Base-by-base conservation (phyloP, 2,888 invertebrate species). In the Bellardia pandia region DNA sequence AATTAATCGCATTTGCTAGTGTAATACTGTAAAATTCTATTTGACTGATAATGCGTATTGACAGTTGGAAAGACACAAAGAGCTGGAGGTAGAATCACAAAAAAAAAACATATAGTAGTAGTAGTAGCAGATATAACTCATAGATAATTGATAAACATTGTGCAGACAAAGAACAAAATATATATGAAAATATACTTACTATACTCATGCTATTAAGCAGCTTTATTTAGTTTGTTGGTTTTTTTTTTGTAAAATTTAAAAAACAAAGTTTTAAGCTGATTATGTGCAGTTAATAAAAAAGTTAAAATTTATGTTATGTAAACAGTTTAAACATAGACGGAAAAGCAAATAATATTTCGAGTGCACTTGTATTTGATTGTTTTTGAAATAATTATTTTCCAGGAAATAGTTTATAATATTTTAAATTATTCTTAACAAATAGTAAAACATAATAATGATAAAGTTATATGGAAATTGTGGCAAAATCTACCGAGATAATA, bases 1-100 rank as follows among this genome's bases (percentile, higher is more conserved):
- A 86, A 86, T 86, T 86, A 86, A 86, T 86, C 86, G 84, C 72
- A 86, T 84, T 86, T 83, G 51, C 76, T 74, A 33, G 81, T 64
- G 64, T 80, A 66, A 64, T 62, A 62, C 80, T 76, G 51, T 48
- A 76, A 86, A 86, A 83, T 86, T 86, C 76, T 68, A 51, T 86
- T 84, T 86, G 83, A 80, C 37, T 77, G 68, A 74, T 77, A 84
- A 84, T 86, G 79, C 72, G 80, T 84, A 84, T 86, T 80, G 86
- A 76, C 86, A 84, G 83, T 80, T 80, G 56, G 9, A 84, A 68
- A 77, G 66, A 84, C 77, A 77, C 68, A 72, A 76, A 76, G 51
- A 76, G 51, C 33, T 13, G 16, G 45, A 42, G 4, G 40, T 7
- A 42, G 3, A 3, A 69, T 37, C 51, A 51, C 5, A 68, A 14